Percentiles rank a stretch among this genome's conserved stretches.
phyloP scores from a whole-genome alignment of 1,140 invertebrate genomes.

The Helicoverpa armigera region DNA sequence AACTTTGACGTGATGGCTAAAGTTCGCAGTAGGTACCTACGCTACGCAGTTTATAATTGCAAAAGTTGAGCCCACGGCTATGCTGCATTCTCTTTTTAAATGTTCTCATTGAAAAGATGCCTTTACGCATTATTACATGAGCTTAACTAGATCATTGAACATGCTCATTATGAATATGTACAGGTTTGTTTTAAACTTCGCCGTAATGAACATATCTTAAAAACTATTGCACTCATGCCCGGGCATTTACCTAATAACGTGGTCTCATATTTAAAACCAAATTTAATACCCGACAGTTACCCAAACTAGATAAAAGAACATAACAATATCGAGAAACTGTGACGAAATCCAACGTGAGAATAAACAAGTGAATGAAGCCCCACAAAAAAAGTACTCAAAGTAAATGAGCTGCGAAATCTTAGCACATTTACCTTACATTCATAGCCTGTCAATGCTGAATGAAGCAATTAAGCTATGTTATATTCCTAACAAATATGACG shows the following conservation, averaged over 20 bases:
- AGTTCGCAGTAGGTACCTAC: constrained; percentile 31
- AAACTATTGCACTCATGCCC: too few relatives aligned
- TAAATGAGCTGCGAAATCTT: constrained; percentile 22
- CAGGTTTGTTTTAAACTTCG: background rate
- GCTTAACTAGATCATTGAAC: background rate
- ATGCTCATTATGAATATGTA: background rate
- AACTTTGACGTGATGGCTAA: constrained; percentile 35
- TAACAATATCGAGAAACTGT: background rate
- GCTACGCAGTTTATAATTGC: constrained; percentile 46
- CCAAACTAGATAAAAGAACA: too few relatives aligned
- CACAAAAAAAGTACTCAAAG: background rate
- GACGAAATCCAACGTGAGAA: background rate
- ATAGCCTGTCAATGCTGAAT: constrained; percentile 22
- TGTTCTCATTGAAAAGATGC: constrained; percentile 23
- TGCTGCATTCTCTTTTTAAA: constrained; percentile 31
- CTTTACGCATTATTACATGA: constrained; percentile 7
- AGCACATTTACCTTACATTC: constrained; percentile 28
- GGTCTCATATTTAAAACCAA: too few relatives aligned
- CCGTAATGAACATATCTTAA: background rate
- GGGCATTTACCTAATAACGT: too few relatives aligned
- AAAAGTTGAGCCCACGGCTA: constrained; percentile 38
- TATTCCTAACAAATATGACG: constrained; percentile 17
- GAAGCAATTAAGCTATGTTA: constrained; percentile 43
- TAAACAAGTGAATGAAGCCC: constrained; percentile 5
- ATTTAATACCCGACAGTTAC: too few relatives aligned